Conservation (phyloP, 2,797 vertebrate species). For the Pseudotriccus pelzelni region DNA sequence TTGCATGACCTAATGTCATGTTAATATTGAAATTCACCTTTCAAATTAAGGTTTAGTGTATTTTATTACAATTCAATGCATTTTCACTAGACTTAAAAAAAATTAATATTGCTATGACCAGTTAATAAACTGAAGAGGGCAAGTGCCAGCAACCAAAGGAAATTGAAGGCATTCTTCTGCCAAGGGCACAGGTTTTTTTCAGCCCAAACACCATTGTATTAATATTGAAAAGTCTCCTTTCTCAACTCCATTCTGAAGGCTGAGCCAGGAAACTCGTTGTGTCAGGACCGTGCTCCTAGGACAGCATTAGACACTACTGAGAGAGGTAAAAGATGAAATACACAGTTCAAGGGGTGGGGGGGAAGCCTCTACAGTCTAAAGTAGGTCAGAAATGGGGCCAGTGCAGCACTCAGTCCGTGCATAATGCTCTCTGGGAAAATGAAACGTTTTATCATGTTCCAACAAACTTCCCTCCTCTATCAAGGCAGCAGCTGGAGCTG, state of each 20-base stretch:
- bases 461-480: not conserved
- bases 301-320: fast-evolving
- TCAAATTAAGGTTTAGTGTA: not conserved
- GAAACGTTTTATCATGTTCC: not conserved
- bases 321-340: not conserved
- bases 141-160: not conserved
- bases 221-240: not conserved
- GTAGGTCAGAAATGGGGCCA: not conserved
- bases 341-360: not conserved
- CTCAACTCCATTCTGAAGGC: not conserved
- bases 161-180: not conserved
- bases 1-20: not conserved
- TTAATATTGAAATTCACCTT: not conserved
- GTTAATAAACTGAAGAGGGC: not conserved
- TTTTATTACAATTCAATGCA: not conserved
- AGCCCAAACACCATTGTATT: not conserved
- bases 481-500: not conserved
- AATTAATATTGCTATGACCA: not conserved
- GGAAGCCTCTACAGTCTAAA: not conserved
- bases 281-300: not conserved
- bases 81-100: not conserved
- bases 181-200: not conserved
- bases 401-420: not conserved
- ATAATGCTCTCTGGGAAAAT: not conserved
- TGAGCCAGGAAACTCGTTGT: not conserved